Evolutionary conservation across 1,140 invertebrate species (phyloP).

Genomic region (Drosophila ficusphila): DNA sequence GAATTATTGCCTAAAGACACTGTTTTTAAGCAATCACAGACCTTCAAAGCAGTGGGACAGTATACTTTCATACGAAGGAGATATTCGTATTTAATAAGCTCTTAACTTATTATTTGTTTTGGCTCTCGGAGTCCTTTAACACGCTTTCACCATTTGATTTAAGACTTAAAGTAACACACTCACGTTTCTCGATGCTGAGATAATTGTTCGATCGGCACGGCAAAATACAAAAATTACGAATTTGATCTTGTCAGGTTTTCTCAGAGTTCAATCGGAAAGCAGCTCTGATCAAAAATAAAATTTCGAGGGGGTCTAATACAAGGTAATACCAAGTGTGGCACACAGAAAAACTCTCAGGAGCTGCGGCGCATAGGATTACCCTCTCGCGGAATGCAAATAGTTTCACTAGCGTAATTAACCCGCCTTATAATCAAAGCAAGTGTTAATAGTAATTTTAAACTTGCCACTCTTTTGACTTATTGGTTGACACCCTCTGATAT

Average conservation of each 20-base stretch:
- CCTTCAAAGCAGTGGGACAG: no score
- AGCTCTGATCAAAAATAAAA: conserved; percentile 13
- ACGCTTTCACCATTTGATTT: background rate
- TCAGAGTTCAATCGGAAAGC: background rate
- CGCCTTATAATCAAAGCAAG: conserved; percentile 2
- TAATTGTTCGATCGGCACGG: background rate
- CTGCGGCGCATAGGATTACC: conserved; percentile 37
- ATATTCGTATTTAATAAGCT: no score
- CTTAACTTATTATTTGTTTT: no score
- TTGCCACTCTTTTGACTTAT: background rate
- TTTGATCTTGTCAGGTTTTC: background rate
- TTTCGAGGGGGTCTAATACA: conserved; percentile 22
- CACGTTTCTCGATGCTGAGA: background rate
- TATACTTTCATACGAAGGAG: no score
- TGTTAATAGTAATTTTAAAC: background rate
- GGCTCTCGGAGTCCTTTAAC: no score
- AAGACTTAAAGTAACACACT: background rate
- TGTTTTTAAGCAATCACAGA: no score
- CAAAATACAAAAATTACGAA: background rate
- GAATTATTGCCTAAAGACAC: no score
- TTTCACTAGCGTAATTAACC: conserved; percentile 12
- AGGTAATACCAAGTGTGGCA: conserved; percentile 28
- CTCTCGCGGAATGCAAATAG: conserved; percentile 32
- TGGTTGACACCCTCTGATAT: background rate
- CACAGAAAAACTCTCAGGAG: conserved; percentile 24